Evolutionary conservation across 2,888 invertebrate species (phyloP).

Genomic region (Heliconius sara): DNA sequence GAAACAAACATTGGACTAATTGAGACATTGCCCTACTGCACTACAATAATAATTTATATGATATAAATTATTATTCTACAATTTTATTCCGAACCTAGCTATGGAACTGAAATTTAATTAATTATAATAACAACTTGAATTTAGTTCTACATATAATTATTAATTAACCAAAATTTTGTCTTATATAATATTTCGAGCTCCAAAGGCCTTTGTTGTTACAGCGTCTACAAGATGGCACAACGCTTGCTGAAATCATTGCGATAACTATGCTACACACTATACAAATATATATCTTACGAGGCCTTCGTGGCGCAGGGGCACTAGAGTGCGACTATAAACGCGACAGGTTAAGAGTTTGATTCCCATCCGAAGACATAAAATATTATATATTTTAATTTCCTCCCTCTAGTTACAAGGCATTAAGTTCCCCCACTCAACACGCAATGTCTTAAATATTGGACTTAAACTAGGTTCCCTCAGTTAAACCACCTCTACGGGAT

Average conservation of each 20-base stretch:
- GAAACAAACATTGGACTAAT: not conserved
- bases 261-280: too few relatives aligned
- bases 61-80: not conserved
- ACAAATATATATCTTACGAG: too few relatives aligned
- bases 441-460: too few relatives aligned
- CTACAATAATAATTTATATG: not conserved
- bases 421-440: too few relatives aligned
- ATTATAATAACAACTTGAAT: conserved; percentile 1
- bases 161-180: conserved; percentile 17
- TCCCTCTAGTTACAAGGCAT: too few relatives aligned
- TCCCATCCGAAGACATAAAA: too few relatives aligned
- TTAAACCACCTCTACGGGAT: too few relatives aligned
- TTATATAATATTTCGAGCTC: not conserved
- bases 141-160: conserved; percentile 11
- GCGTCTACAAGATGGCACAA: conserved; percentile 8
- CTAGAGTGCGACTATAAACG: too few relatives aligned
- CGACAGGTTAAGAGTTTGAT: too few relatives aligned
- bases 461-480: too few relatives aligned
- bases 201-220: not conserved
- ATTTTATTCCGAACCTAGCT: not conserved
- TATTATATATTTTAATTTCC: too few relatives aligned
- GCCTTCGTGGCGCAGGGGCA: too few relatives aligned
- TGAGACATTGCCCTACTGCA: not conserved
- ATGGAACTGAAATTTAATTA: not conserved
- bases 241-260: not conserved